phyloP scores from a whole-genome alignment of 1,140 invertebrate genomes.

The Orussus abietinus region DNA sequence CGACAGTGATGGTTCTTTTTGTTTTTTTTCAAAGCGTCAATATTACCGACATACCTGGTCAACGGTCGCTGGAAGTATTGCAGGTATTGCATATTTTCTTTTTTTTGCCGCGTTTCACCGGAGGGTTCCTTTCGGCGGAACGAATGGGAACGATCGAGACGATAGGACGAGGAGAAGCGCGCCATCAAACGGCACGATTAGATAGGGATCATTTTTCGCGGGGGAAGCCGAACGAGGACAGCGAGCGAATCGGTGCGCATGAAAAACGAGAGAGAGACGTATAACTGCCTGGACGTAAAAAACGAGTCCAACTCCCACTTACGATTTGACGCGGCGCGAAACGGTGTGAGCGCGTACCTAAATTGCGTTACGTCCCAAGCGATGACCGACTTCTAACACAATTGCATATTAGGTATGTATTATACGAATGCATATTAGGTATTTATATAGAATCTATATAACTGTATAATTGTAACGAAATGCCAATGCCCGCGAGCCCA shows the following conservation, averaged over 20 bases:
- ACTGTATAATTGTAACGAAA: slow-evolving; percentile 53
- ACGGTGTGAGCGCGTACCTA: slow-evolving; percentile 14
- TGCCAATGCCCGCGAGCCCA: slow-evolving; percentile 49
- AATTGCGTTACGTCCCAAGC: slow-evolving; percentile 37
- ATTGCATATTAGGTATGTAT: slow-evolving; percentile 54
- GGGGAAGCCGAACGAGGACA: no score
- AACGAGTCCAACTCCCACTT: no score
- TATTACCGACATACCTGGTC: no score
- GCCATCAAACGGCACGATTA: no score
- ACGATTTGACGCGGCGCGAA: neutral
- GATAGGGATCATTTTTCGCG: no score
- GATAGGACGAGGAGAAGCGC: no score
- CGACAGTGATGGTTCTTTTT: neutral
- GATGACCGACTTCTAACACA: slow-evolving; percentile 47
- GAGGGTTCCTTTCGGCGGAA: neutral
- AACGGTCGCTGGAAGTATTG: no score
- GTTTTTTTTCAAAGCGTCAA: neutral
- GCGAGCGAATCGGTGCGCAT: no score
- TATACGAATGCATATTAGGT: slow-evolving; percentile 53
- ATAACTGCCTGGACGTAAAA: no score
- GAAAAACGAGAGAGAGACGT: no score
- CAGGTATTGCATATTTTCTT: no score
- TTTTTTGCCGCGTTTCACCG: neutral
- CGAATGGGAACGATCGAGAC: no score
- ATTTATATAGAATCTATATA: slow-evolving; percentile 54